Percentiles rank a stretch among this genome's conserved stretches.
phyloP scores from a whole-genome alignment of 2,797 vertebrate species.

The Macrochelys suwanniensis region DNA sequence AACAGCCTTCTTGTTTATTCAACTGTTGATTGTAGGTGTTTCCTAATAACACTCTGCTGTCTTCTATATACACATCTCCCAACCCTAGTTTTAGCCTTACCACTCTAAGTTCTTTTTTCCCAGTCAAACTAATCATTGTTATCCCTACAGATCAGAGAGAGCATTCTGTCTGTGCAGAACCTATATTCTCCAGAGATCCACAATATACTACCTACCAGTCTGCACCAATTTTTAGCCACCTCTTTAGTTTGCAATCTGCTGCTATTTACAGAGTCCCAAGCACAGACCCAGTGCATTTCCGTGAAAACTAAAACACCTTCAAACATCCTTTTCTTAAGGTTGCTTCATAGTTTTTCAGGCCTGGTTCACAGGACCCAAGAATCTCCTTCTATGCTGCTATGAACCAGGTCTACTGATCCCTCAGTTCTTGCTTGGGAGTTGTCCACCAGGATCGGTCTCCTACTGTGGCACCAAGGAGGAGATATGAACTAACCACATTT shows the following conservation, averaged over 20 bases:
- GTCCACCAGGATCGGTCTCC: background rate
- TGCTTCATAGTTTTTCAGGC: background rate
- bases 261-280: fast-evolving
- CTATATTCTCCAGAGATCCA: background rate
- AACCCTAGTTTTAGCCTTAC: background rate
- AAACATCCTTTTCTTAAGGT: too few relatives aligned
- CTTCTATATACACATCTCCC: background rate
- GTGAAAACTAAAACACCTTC: too few relatives aligned
- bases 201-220: background rate
- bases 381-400: fast-evolving
- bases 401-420: background rate
- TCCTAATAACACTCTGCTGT: background rate
- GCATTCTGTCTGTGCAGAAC: background rate
- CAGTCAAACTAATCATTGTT: background rate
- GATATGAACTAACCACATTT: fast-evolving
- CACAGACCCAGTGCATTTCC: fast-evolving
- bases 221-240: fast-evolving
- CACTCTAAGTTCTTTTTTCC: background rate
- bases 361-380: background rate
- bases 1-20: background rate
- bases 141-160: background rate
- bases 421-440: fast-evolving
- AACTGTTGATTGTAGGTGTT: background rate
- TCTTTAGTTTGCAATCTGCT: fast-evolving
- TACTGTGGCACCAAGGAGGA: background rate